Percentiles rank a stretch among this genome's conserved stretches.
Conservation (phyloP, 2,888 invertebrate genomes). For the Oscheius sp. region DNA sequence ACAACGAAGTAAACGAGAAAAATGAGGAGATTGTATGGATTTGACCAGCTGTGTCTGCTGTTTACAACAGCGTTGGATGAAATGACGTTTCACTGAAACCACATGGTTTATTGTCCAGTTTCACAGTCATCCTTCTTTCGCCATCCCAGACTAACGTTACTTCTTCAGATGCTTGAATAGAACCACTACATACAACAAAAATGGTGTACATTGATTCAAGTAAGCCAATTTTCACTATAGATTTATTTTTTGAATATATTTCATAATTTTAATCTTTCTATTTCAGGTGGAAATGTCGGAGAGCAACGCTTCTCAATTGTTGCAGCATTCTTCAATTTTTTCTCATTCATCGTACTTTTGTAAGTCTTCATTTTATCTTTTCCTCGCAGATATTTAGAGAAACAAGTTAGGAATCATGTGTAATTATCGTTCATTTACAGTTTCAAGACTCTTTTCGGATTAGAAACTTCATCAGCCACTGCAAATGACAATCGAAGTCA, state of each 20-base stretch:
- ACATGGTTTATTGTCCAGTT: background rate
- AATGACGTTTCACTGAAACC: background rate
- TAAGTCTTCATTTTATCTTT: conserved; percentile 12
- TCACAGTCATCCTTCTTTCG: background rate
- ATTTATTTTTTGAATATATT: background rate
- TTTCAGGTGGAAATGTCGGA: conserved; percentile 35
- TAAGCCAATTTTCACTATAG: conserved; percentile 9
- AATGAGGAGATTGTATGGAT: background rate
- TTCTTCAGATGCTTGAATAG: conserved; percentile 25
- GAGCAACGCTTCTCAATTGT: conserved; percentile 27
- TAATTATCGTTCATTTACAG: conserved; percentile 9
- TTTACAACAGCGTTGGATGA: background rate
- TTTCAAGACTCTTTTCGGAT: conserved; percentile 29
- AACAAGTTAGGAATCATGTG: no score
- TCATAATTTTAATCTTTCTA: no score
- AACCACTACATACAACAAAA: background rate
- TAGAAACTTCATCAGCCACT: background rate
- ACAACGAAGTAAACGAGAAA: background rate
- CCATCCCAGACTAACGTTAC: background rate
- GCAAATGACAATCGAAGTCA: conserved; percentile 31
- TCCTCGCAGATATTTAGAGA: no score
- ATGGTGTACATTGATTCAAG: conserved; percentile 37
- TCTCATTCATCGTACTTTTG: conserved; percentile 33
- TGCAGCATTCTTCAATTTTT: conserved; percentile 24
- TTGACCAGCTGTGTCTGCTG: background rate